Conservation (phyloP, 2,888 invertebrate genomes). For the Philonicus albiceps region DNA sequence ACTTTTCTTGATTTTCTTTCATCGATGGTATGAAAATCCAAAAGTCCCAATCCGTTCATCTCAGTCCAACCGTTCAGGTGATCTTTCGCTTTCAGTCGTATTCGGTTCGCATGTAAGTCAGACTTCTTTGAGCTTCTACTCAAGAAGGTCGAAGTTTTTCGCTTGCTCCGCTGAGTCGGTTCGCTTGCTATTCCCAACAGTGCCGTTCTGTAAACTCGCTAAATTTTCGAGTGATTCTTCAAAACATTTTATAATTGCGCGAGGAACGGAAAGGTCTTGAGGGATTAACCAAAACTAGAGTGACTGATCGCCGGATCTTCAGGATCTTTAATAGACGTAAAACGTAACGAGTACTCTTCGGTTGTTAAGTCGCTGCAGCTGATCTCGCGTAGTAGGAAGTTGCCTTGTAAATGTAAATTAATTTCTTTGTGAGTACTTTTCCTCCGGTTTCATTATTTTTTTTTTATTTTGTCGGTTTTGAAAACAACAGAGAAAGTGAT, state of each 20-base stretch:
- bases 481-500: slow-evolving; percentile 41
- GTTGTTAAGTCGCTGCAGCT: not conserved
- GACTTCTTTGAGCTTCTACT: slow-evolving; percentile 64
- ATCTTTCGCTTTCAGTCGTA: slow-evolving; percentile 49
- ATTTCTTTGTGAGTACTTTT: slow-evolving; percentile 29
- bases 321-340: not conserved
- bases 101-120: slow-evolving; percentile 52
- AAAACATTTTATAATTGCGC: not conserved
- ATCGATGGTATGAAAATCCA: slow-evolving; percentile 8
- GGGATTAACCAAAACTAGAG: not conserved
- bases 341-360: not conserved
- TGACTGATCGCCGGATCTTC: not conserved
- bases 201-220: slow-evolving; percentile 6
- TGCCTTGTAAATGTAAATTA: not conserved
- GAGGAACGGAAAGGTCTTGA: not conserved
- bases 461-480: slow-evolving; percentile 32
- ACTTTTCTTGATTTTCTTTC: slow-evolving; percentile 23
- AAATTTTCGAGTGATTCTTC: not conserved
- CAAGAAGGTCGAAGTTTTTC: slow-evolving; percentile 61
- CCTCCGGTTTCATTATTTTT: slow-evolving; percentile 17
- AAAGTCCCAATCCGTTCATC: slow-evolving; percentile 2
- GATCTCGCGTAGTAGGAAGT: not conserved
- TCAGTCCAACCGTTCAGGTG: slow-evolving; percentile 18
- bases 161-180: slow-evolving; percentile 39
- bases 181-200: not conserved